Evolutionary conservation across 1,140 invertebrate species (phyloP).

Genomic region (Drosophila tristis): DNA sequence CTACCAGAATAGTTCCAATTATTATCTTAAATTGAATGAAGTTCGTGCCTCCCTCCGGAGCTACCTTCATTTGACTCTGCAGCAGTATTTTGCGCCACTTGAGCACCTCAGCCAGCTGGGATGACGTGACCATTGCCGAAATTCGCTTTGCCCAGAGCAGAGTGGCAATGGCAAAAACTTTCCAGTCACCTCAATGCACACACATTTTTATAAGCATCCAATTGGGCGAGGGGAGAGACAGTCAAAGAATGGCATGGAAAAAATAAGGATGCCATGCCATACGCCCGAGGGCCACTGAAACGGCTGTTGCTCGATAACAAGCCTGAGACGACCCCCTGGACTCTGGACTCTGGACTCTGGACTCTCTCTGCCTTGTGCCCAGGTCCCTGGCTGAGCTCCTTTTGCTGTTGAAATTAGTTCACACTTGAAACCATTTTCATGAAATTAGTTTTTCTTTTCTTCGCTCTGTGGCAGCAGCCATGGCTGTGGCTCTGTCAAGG

Average conservation of each 20-base stretch:
- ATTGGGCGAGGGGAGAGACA: slow-evolving; percentile 50
- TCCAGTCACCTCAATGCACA: slow-evolving; percentile 54
- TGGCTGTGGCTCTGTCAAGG: slow-evolving; percentile 20
- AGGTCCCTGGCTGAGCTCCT: slow-evolving; percentile 10
- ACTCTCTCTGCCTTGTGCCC: slow-evolving; percentile 51
- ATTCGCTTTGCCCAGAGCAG: slow-evolving; percentile 30
- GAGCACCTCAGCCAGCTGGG: slow-evolving; percentile 5
- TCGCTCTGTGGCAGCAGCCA: slow-evolving; percentile 13
- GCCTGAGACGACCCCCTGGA: slow-evolving; percentile 42
- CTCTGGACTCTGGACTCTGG: slow-evolving; percentile 34
- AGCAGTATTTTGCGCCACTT: slow-evolving; percentile 18
- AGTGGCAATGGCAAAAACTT: slow-evolving; percentile 66
- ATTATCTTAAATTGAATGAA: too few relatives aligned
- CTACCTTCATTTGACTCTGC: slow-evolving; percentile 9
- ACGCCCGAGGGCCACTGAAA: slow-evolving; percentile 54
- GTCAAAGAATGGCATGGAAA: slow-evolving; percentile 19
- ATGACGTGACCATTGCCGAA: slow-evolving; percentile 9
- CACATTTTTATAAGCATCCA: slow-evolving; percentile 75
- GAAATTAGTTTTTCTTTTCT: slow-evolving; percentile 77
- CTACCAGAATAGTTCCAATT: too few relatives aligned
- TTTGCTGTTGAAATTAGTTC: slow-evolving; percentile 72
- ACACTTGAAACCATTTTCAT: slow-evolving; percentile 75
- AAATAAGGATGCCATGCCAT: slow-evolving; percentile 44
- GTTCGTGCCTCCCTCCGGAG: too few relatives aligned
- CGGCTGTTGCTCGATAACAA: slow-evolving; percentile 39